These are phyloP conservation scores for Macaca mulatta DNA, from an alignment of 2,113 vertebrate genomes.

Conservation along the genomic window DNA sequence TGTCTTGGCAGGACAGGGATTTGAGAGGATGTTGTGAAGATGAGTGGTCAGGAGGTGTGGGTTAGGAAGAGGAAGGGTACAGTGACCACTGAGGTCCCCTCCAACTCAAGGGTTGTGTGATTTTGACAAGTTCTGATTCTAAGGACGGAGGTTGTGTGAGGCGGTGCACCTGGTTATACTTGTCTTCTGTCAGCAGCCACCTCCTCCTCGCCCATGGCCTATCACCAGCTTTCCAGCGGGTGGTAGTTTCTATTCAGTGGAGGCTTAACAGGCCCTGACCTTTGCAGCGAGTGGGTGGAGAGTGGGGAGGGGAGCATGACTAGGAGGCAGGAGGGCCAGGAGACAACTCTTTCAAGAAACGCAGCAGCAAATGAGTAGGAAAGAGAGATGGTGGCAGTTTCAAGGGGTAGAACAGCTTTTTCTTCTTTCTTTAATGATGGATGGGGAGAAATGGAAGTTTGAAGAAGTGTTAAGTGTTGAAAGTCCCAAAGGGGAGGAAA, in stretches of 20 bases:
- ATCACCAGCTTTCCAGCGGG: neutral
- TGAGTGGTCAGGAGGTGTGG: neutral
- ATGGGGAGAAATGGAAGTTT: neutral
- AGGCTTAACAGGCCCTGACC: neutral
- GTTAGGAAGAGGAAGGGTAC: neutral
- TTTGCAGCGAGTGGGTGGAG: neutral
- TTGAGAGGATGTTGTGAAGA: neutral
- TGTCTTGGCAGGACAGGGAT: neutral
- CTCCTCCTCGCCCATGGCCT: neutral
- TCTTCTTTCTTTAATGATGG: neutral
- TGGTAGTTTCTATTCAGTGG: neutral
- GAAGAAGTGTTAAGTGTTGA: neutral
- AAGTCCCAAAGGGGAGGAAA: neutral
- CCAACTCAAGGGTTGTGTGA: neutral
- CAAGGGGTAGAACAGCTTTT: too few relatives aligned
- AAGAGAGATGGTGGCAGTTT: neutral
- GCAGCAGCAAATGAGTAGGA: neutral
- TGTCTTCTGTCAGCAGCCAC: neutral
- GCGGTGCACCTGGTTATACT: neutral
- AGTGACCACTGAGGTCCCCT: neutral
- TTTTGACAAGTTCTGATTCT: neutral
- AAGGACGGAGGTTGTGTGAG: neutral
- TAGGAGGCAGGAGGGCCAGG: neutral
- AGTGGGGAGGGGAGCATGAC: accelerated
- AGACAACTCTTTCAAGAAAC: neutral